These are phyloP conservation scores for Hydropotes inermis DNA, from an alignment of 2,113 vertebrate genomes.

Conservation along the genomic window DNA sequence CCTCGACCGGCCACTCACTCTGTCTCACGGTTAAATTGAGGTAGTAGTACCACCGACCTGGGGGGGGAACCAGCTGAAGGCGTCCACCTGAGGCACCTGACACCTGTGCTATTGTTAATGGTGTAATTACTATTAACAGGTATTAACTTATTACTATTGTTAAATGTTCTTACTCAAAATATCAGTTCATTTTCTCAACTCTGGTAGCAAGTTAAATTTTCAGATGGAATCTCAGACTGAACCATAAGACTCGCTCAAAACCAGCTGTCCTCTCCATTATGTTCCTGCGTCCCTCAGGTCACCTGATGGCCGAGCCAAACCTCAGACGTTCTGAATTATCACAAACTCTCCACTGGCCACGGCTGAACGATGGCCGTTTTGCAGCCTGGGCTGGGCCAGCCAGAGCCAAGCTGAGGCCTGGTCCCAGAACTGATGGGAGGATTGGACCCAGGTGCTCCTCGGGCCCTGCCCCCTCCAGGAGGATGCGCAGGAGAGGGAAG, in stretches of 20 bases:
- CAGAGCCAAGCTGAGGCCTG: not conserved
- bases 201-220: not conserved
- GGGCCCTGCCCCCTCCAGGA: not conserved
- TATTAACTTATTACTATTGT: not conserved
- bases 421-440: not conserved
- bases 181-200: not conserved
- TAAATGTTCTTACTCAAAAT: not conserved
- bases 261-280: not conserved
- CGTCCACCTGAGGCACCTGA: fast-evolving
- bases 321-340: not conserved
- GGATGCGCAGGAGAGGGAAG: not conserved
- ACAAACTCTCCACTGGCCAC: not conserved
- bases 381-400: not conserved
- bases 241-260: not conserved
- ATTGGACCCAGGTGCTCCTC: not conserved
- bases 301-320: not conserved
- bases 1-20: not conserved
- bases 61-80: not conserved
- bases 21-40: not conserved
- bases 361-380: fast-evolving
- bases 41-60: not conserved
- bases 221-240: not conserved
- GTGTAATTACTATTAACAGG: no score
- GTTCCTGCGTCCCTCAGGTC: not conserved
- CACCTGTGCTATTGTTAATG: not conserved